Base-by-base conservation (phyloP, 2,113 vertebrate species). In the Elaphurus davidianus region DNA sequence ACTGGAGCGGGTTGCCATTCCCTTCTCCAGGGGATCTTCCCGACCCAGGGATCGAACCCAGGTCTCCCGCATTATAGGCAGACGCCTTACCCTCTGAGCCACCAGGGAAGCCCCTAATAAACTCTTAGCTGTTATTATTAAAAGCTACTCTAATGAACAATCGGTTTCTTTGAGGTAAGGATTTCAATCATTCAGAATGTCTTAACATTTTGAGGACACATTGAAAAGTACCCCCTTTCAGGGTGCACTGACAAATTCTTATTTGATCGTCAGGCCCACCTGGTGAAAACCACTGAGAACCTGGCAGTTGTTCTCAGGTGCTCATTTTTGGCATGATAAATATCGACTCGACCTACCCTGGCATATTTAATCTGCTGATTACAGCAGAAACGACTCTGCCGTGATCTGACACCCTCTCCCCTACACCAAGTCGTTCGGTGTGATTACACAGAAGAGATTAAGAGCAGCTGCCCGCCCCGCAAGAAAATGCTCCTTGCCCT, bases 281-380 rank as follows among this genome's bases (percentile, higher is more conserved):
- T 23, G 3, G 45, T 81, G 71, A 88, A 97, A 97, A 86, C 57
- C 89, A 55, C 85, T 16, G 25, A 9, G 12, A 64, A 76, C 47
- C 54, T 86, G 82, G 82, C 89, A 64, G 45, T 87, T 84, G 36
- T 67, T 91, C 91, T 57, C 28, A 25, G 9, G 11, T 8, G 62
- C 64, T 52, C 90, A 90, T 76, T 92, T 97, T 91, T 94, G 87
- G 47, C 55, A 78, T n/a, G 90, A 84, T 87, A 64, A 60, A 52
- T 90, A 54, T 33, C 4, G 4, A 33, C 27, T 94, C 64, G 43
- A 74, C 40, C 28, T 55, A 79, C 59, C 27, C 52, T 54, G 59
- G 64, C 60, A 84, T n/a, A 47, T 81, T 25, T 13, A 92, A 83
- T 52, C 40, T 82, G 54, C 82, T 36, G 93, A 93, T 54, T 67